These are phyloP conservation scores for Dexiosoma caninum DNA, from an alignment of 2,888 invertebrate species.

Conservation along the genomic window DNA sequence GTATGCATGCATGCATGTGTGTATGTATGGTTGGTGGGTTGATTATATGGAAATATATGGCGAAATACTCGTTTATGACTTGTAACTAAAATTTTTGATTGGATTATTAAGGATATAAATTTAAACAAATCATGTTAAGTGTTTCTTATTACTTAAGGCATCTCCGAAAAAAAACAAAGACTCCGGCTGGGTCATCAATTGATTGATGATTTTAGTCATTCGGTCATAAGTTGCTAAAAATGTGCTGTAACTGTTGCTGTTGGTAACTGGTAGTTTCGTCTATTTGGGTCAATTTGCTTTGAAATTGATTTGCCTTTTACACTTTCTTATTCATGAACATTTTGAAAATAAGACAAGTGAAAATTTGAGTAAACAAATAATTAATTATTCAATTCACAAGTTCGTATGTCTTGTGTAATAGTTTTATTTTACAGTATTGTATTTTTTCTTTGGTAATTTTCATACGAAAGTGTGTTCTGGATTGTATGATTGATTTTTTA, in stretches of 20 bases:
- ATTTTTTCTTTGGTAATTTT: no score
- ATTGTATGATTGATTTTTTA: no score
- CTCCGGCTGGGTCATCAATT: neutral
- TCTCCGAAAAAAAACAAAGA: neutral
- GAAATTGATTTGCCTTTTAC: neutral
- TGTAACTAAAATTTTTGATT: conserved; percentile 37
- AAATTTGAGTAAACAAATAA: no score
- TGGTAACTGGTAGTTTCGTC: conserved; percentile 29
- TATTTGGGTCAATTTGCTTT: conserved; percentile 21
- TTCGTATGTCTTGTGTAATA: no score
- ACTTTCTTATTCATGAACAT: neutral
- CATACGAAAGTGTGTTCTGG: no score
- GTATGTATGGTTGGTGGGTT: neutral
- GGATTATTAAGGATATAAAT: conserved; percentile 47
- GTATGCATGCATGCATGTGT: no score
- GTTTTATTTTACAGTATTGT: no score
- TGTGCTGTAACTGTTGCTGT: neutral
- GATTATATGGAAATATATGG: neutral
- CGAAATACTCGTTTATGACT: conserved; percentile 33
- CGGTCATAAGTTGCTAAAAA: conserved; percentile 32
- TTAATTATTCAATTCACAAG: no score
- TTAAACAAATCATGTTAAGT: conserved; percentile 13
- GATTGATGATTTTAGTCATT: conserved; percentile 50
- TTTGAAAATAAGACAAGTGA: no score
- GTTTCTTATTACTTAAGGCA: neutral